A percentile compares a stretch with the other conserved stretches of the same genome.
phyloP scores from a whole-genome alignment of 2,888 invertebrate genomes.

The Lepidocyrtoides sp. region DNA sequence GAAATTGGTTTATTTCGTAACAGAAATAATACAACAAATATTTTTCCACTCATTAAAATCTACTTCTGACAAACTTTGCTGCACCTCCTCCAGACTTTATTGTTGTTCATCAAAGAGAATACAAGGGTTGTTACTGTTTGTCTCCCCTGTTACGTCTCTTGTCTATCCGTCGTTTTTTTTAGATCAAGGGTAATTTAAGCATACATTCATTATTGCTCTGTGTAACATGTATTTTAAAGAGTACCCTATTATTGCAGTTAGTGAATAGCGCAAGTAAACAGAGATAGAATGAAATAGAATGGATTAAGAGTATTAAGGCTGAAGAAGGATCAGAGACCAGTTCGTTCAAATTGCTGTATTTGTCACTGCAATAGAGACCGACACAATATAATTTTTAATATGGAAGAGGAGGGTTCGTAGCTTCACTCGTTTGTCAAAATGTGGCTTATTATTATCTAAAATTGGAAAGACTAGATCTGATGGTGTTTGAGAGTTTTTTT shows the following conservation, averaged over 20 bases:
- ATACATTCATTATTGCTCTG: not conserved
- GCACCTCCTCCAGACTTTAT: constrained; percentile 27
- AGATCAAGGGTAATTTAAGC: not conserved
- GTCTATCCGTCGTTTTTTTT: not conserved
- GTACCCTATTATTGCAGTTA: too few relatives aligned
- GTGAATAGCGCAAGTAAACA: too few relatives aligned
- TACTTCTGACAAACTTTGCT: not conserved
- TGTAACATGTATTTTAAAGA: too few relatives aligned
- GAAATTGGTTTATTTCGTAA: constrained; percentile 2
- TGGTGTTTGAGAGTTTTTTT: too few relatives aligned
- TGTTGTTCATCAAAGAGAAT: not conserved
- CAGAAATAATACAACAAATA: not conserved
- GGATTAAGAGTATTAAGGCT: not conserved
- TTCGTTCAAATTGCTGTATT: not conserved
- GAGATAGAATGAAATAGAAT: too few relatives aligned
- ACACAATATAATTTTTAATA: not conserved
- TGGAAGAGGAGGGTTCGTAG: not conserved
- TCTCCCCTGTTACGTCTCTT: not conserved
- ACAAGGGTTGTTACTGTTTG: not conserved
- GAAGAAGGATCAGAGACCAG: not conserved
- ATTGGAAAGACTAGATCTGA: too few relatives aligned
- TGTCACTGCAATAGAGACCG: not conserved
- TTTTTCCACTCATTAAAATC: constrained; percentile 53
- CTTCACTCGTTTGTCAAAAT: too few relatives aligned
- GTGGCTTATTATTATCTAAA: too few relatives aligned